Base-by-base conservation (phyloP, 2,888 invertebrate genomes). In the Sesamia inferens region DNA sequence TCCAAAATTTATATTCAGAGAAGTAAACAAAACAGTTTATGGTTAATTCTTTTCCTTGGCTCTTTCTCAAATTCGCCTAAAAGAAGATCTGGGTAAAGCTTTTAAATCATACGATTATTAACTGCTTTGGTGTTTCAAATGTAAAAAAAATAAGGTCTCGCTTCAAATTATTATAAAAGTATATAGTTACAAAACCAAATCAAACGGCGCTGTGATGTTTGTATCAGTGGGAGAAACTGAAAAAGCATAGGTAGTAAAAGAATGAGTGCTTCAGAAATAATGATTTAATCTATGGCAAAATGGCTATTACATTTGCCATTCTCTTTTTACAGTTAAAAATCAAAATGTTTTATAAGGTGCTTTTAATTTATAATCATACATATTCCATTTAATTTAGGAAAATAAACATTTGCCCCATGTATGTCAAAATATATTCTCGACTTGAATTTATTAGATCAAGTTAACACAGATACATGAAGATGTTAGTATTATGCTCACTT, bases 141-240 rank as follows among this genome's bases (percentile, higher is more conserved):
- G 44, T 19, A 16, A n/a, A 19, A n/a, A 19, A 58, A 67, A 61
- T 24, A 72, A 68, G 13, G 13, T 39, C 47, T 19, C 5, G 10
- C 55, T 66, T 51, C n/a, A 57, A 65, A 58, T 68, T 7, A 62
- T 22, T 48, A 13, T 42, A 58, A 13, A 67, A 72, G n/a, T 22
- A 67, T 55, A 11, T 39, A 44, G 71, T 78, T 65, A 67, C 62
- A 55, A 74, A 78, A 65, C 74, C 63, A 81, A 84, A 85, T 81
- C 68, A 77, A 85, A 85, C 73, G 70, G 81, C 64, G 85, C 79
- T 84, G 78, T 84, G 85, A 85, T 72, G 44, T 55, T 62, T 76
- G 51, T 62, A 47, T 58, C 54, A 42, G 61, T 70, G 55, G 62
- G 68, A 48, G 61, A 57, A 64, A 31, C n/a, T 59, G 63, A 55